Percentiles rank a stretch among this genome's conserved stretches.
Evolutionary conservation across 2,888 invertebrate genomes (phyloP).

Genomic region (Acheta domesticus): DNA sequence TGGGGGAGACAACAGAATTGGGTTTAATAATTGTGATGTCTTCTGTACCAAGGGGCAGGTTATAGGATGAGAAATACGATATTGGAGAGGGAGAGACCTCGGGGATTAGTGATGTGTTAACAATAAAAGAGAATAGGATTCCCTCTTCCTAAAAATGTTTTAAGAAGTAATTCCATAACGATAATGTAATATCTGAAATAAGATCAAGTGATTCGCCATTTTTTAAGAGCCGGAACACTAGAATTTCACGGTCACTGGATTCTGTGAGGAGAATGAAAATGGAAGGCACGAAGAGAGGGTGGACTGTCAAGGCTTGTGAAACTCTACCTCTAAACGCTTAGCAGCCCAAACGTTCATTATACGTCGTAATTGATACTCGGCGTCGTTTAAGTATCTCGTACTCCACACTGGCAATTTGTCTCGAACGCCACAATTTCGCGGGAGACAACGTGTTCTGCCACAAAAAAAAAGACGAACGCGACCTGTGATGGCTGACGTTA

Average conservation of each 20-base stretch:
- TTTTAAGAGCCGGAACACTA: neutral
- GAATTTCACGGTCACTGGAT: neutral
- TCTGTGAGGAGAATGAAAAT: neutral
- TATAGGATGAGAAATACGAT: conserved; percentile 11
- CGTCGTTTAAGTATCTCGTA: no score
- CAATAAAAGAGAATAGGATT: conserved; percentile 9
- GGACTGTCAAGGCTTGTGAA: no score
- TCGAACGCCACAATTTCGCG: no score
- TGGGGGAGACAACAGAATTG: conserved; percentile 9
- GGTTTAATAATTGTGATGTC: conserved; percentile 18
- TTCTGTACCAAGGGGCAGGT: conserved; percentile 1
- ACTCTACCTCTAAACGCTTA: no score
- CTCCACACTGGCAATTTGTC: no score
- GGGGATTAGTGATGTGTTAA: conserved; percentile 10
- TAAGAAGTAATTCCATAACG: conserved; percentile 7
- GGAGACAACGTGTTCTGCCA: no score
- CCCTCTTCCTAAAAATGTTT: conserved; percentile 9
- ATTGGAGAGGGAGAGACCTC: neutral
- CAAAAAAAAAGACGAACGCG: no score
- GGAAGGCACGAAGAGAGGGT: neutral
- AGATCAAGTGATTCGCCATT: neutral
- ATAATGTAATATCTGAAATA: neutral
- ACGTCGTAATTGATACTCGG: no score
- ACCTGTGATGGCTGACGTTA: no score
- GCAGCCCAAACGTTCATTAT: no score